These are phyloP conservation scores for Nannospalax galili DNA, from an alignment of 2,113 vertebrate genomes.

Conservation along the genomic window DNA sequence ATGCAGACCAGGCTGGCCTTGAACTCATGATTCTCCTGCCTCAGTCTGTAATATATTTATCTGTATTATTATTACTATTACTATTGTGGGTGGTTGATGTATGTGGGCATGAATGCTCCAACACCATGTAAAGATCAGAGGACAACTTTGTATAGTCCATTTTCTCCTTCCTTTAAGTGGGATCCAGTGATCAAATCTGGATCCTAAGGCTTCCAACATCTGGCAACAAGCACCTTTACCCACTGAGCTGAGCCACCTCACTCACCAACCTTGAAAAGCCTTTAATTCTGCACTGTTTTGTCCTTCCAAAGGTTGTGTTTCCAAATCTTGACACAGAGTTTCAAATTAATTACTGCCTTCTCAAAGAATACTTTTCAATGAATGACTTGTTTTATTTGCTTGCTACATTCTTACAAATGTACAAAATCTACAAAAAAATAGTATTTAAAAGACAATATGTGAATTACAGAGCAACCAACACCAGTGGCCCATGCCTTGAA, in stretches of 20 bases:
- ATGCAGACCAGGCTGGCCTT: not conserved
- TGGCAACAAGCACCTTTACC: too few relatives aligned
- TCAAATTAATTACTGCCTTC: slow-evolving; percentile 49
- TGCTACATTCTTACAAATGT: slow-evolving; percentile 40
- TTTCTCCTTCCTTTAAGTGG: not conserved
- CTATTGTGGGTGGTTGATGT: too few relatives aligned
- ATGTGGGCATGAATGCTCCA: not conserved
- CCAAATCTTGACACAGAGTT: slow-evolving; percentile 19
- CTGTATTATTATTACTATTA: too few relatives aligned
- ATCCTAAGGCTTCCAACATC: too few relatives aligned
- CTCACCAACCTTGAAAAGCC: too few relatives aligned
- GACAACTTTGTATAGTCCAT: not conserved
- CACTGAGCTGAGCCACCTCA: too few relatives aligned
- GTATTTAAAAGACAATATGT: not conserved
- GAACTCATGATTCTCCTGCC: not conserved
- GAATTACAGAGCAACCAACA: too few relatives aligned
- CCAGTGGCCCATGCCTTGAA: too few relatives aligned
- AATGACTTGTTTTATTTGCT: slow-evolving; percentile 47
- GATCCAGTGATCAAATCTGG: too few relatives aligned
- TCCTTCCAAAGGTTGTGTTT: not conserved
- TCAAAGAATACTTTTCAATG: slow-evolving; percentile 46
- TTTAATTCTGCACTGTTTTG: not conserved
- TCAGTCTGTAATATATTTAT: not conserved
- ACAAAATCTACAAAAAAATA: slow-evolving; percentile 18
- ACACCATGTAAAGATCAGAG: not conserved